Base-by-base conservation (phyloP, 1,140 invertebrate species). In the Aphaenogaster ashmeadi region DNA sequence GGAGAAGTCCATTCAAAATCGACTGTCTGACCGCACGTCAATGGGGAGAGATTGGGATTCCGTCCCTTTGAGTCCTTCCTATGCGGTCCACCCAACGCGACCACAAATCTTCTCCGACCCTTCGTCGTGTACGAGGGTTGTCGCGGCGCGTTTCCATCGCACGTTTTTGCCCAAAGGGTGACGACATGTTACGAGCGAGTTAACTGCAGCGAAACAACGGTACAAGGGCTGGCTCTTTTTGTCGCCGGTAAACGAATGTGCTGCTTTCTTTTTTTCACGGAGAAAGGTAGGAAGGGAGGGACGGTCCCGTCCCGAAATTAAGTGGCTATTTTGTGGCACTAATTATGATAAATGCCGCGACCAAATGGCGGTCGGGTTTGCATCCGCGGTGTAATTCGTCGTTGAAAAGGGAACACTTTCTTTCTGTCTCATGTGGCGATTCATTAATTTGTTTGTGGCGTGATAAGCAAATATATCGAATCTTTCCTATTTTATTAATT, bases 271-370 rank as follows among this genome's bases (percentile, higher is more conserved):
- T 86, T 71, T 58, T 78, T 74, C 60, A 36, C 54, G 21, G 8
- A 21, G 27, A 47, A 27, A 62, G 33, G 27, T 44, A 21, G 50
- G 71, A 60, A 75, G 79, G 21, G 15, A 18, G 18, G 38, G 27
- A 52, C 58, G n/a, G 27, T 47, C 47, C 9, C 8, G 47, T 6
- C 2, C n/a, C 21, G 58, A 87, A 92, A 93, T 93, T 88, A 92
- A 92, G 81, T 89, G 87, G 66, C 89, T 67, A 91, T 93, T 92
- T 93, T 79, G 92, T 64, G 88, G 66, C 47, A n/a, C 83, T 93
- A 92, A 93, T 93, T 91, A 47, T 93, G 91, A 93, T 67, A 91
- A 93, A 93, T 92, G 87, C 66, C 38, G 11, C 33, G 36, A 44
- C 9, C 66, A 81, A 67, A n/a, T 36, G 56, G 54, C 11, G 66